Percentiles rank a stretch among this genome's conserved stretches.
These are phyloP conservation scores for Lophius piscatorius DNA, from an alignment of 2,113 vertebrate genomes.

Conservation along the genomic window DNA sequence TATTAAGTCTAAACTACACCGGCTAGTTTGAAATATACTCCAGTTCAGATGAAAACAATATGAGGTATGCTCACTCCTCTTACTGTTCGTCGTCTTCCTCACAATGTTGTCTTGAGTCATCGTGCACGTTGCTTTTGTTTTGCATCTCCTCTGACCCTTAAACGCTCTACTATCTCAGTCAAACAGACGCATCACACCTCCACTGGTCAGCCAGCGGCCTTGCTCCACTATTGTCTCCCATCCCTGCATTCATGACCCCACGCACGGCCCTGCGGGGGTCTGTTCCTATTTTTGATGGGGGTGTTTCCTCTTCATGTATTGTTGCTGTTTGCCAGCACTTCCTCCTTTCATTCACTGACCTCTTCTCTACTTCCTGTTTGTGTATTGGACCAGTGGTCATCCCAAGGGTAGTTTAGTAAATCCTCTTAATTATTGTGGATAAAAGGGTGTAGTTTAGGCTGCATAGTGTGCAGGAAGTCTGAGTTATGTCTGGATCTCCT, in stretches of 20 bases:
- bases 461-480: conserved; percentile 5
- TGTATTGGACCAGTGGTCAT: conserved; percentile 54
- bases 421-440: conserved; percentile 45
- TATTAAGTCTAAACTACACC: too few species aligned
- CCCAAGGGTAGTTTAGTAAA: conserved; percentile 49
- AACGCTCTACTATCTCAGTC: conserved; percentile 54
- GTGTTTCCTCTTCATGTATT: conserved; percentile 78
- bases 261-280: conserved; percentile 52
- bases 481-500: conserved; percentile 46
- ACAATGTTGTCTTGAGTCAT: conserved; percentile 12
- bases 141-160: conserved; percentile 46
- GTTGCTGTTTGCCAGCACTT: conserved; percentile 77
- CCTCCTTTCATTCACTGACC: conserved; percentile 78
- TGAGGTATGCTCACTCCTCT: too few species aligned
- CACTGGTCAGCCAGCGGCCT: conserved; percentile 55
- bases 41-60: too few species aligned
- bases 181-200: conserved; percentile 55
- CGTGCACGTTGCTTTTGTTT: conserved; percentile 20
- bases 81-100: too few species aligned
- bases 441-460: conserved; percentile 18
- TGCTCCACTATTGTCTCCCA: conserved; percentile 76
- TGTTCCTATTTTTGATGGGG: conserved; percentile 80
- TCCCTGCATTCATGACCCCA: conserved; percentile 73
- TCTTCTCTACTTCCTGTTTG: conserved; percentile 84
- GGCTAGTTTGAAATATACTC: too few species aligned